A percentile compares a stretch with the other conserved stretches of the same genome.
These are phyloP conservation scores for Ellobius talpinus DNA, from an alignment of 2,113 vertebrate species.

Conservation along the genomic window DNA sequence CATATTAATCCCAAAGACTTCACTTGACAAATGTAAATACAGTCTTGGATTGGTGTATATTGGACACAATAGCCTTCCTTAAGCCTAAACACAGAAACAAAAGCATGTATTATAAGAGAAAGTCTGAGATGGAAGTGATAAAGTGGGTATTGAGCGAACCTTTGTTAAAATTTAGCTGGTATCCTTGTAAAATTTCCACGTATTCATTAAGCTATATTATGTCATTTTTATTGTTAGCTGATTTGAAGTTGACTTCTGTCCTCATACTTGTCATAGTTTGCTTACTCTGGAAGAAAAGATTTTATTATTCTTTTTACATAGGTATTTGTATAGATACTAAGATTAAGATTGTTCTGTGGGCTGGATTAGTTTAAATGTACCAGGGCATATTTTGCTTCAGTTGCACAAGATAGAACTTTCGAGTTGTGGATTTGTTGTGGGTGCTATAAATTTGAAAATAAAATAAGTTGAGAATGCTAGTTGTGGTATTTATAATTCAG, in stretches of 20 bases:
- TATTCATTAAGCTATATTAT: slow-evolving; percentile 95
- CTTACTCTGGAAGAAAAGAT: slow-evolving; percentile 69
- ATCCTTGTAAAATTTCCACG: slow-evolving; percentile 96
- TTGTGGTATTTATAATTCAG: neutral
- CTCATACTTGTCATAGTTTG: slow-evolving; percentile 71
- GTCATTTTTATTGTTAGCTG: slow-evolving; percentile 94
- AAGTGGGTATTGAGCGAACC: slow-evolving; percentile 92
- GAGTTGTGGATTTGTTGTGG: slow-evolving; percentile 27
- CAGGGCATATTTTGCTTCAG: neutral
- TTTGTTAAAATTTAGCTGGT: slow-evolving; percentile 91
- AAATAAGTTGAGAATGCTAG: slow-evolving; percentile 4
- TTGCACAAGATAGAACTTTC: slow-evolving; percentile 35
- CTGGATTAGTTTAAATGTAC: slow-evolving; percentile 13
- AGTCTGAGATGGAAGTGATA: slow-evolving; percentile 95
- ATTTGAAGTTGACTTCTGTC: slow-evolving; percentile 85
- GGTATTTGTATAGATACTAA: slow-evolving; percentile 47
- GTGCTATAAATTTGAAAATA: neutral
- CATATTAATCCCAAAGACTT: slow-evolving; percentile 81
- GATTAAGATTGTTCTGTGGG: neutral
- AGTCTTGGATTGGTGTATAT: slow-evolving; percentile 85
- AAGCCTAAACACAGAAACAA: slow-evolving; percentile 92
- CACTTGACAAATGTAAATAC: slow-evolving; percentile 88
- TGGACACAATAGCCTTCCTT: slow-evolving; percentile 90
- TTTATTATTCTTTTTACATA: slow-evolving; percentile 27
- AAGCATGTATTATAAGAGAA: slow-evolving; percentile 91